A percentile compares a stretch with the other conserved stretches of the same genome.
Evolutionary conservation across 2,113 vertebrate genomes (phyloP).

Genomic region (Ceuthmochares aereus): DNA sequence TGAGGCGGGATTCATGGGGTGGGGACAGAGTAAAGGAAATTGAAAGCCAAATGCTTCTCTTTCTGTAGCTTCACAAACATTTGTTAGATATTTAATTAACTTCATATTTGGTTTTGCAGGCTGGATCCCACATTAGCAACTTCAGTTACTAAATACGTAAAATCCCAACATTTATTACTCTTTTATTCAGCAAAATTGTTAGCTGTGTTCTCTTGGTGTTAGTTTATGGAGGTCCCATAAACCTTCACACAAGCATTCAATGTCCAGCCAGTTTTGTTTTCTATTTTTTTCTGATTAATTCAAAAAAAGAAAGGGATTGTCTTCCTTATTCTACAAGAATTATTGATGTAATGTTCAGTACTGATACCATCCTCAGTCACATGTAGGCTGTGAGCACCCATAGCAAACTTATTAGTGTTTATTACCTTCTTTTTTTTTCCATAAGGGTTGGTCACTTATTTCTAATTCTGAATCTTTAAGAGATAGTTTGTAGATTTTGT

Average conservation of each 20-base stretch:
- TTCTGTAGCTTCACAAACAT: slow-evolving; percentile 54
- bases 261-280: slow-evolving; percentile 31
- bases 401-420: neutral
- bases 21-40: slow-evolving; percentile 56
- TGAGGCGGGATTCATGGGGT: slow-evolving; percentile 32
- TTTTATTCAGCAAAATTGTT: slow-evolving; percentile 52
- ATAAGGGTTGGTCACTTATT: neutral
- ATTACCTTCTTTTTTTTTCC: neutral
- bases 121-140: slow-evolving; percentile 36
- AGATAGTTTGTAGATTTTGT: neutral
- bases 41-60: slow-evolving; percentile 54
- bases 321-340: neutral
- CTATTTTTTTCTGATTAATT: slow-evolving; percentile 37
- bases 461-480: neutral
- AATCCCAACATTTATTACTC: neutral
- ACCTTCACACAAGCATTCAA: neutral
- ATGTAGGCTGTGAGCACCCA: neutral
- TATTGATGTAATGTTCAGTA: neutral
- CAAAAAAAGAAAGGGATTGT: neutral
- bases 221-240: slow-evolving; percentile 8
- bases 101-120: slow-evolving; percentile 40
- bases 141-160: slow-evolving; percentile 54
- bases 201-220: slow-evolving; percentile 22
- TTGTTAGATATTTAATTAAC: slow-evolving; percentile 60
- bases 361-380: neutral